phyloP scores from a whole-genome alignment of 2,888 invertebrate genomes.

The Cheiracanthium punctorium region DNA sequence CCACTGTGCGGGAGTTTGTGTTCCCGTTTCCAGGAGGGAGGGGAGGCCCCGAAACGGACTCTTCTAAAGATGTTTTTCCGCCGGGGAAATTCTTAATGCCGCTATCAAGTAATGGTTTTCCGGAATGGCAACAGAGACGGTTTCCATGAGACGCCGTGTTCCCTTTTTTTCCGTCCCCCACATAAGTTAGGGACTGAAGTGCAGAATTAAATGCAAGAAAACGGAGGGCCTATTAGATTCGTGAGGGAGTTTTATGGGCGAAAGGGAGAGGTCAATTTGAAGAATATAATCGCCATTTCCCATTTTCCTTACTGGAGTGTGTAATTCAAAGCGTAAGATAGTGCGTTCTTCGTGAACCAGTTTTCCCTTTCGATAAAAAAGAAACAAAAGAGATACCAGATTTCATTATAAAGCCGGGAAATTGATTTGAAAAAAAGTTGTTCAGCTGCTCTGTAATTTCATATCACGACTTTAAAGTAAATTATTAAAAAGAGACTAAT shows the following conservation, averaged over 20 bases:
- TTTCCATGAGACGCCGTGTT: neutral
- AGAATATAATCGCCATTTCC: too few relatives aligned
- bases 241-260: neutral
- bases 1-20: conserved; percentile 1
- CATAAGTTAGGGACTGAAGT: neutral
- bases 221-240: neutral
- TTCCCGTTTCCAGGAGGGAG: neutral
- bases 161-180: neutral
- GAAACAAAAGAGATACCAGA: too few relatives aligned
- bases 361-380: too few relatives aligned
- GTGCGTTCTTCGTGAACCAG: too few relatives aligned
- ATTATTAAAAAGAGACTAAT: too few relatives aligned
- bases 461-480: too few relatives aligned
- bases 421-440: too few relatives aligned
- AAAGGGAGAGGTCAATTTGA: neutral
- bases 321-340: too few relatives aligned
- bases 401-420: too few relatives aligned
- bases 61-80: conserved; percentile 65
- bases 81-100: conserved; percentile 44
- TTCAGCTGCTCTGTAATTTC: too few relatives aligned
- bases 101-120: conserved; percentile 65
- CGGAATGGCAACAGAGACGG: conserved; percentile 18
- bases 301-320: too few relatives aligned
- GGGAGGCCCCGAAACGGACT: too few relatives aligned
- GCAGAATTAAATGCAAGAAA: neutral